Percentiles rank a stretch among this genome's conserved stretches.
These are phyloP conservation scores for Spialia ferax DNA, from an alignment of 2,888 invertebrate species.

Conservation along the genomic window DNA sequence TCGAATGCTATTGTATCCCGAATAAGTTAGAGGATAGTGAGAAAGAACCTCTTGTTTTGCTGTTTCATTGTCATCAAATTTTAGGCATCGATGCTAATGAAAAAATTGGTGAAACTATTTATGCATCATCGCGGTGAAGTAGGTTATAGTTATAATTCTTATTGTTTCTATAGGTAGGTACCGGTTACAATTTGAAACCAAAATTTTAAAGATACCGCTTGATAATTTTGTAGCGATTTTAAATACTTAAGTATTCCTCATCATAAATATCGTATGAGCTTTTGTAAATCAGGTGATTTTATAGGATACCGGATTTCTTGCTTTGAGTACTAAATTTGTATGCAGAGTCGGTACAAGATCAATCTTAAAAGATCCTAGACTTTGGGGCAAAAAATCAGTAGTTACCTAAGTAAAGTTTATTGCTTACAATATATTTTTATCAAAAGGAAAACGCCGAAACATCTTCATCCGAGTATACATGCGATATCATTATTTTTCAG, in stretches of 20 bases:
- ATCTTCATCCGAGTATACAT: constrained; percentile 44
- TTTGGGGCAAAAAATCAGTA: background rate
- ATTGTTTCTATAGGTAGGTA: too few relatives aligned
- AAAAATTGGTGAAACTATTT: background rate
- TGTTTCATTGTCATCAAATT: background rate
- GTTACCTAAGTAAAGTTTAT: background rate
- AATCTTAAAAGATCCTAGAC: background rate
- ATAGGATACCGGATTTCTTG: constrained; percentile 5
- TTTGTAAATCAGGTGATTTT: background rate
- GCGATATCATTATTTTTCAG: constrained; percentile 71
- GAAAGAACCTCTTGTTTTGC: background rate
- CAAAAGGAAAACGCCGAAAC: constrained; percentile 40
- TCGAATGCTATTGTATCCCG: constrained; percentile 5
- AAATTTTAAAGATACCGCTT: too few relatives aligned
- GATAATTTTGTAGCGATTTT: background rate
- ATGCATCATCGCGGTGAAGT: too few relatives aligned
- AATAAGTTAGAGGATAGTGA: background rate
- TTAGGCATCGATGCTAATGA: background rate
- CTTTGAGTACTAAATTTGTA: background rate
- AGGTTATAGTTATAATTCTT: too few relatives aligned
- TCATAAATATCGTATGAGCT: background rate
- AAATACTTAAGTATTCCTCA: background rate
- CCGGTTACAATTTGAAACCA: too few relatives aligned
- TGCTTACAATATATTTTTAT: background rate
- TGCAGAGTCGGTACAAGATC: background rate